phyloP scores from a whole-genome alignment of 1,140 invertebrate genomes.

The Cotesia chilonis region DNA sequence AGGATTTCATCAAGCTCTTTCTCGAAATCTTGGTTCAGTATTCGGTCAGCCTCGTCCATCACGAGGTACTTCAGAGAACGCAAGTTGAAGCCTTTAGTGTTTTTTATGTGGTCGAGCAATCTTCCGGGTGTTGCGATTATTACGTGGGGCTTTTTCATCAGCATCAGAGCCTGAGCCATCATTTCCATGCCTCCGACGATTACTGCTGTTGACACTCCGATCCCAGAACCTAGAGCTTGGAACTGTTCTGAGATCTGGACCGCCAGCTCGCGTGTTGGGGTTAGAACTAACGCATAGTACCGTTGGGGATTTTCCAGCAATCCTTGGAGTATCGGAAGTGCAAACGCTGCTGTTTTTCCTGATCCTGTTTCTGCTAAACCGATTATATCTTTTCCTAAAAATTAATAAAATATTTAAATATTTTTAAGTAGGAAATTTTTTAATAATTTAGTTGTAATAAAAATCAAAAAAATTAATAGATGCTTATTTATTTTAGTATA shows the following conservation, averaged over 20 bases:
- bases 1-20: conserved; percentile 96
- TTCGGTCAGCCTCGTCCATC: conserved; percentile 96
- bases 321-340: conserved; percentile 92
- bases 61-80: conserved; percentile 88
- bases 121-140: conserved; percentile 93
- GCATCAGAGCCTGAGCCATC: conserved; percentile 87
- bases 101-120: conserved; percentile 90
- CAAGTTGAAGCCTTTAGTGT: conserved; percentile 93
- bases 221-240: conserved; percentile 86
- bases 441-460: background rate
- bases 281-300: conserved; percentile 93
- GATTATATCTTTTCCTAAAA: conserved; percentile 88
- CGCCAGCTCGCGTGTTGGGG: conserved; percentile 96
- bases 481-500: background rate
- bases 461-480: background rate
- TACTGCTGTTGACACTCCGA: conserved; percentile 94
- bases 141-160: conserved; percentile 96
- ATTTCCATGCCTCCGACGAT: conserved; percentile 99
- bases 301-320: conserved; percentile 90
- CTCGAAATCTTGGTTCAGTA: conserved; percentile 97
- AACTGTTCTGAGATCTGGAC: conserved; percentile 97
- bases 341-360: conserved; percentile 98
- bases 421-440: too few species aligned
- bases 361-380: conserved; percentile 97
- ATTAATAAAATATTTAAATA: conserved; percentile 4